Evolutionary conservation across 2,888 invertebrate species (phyloP).

Genomic region (Mesoligia furuncula): DNA sequence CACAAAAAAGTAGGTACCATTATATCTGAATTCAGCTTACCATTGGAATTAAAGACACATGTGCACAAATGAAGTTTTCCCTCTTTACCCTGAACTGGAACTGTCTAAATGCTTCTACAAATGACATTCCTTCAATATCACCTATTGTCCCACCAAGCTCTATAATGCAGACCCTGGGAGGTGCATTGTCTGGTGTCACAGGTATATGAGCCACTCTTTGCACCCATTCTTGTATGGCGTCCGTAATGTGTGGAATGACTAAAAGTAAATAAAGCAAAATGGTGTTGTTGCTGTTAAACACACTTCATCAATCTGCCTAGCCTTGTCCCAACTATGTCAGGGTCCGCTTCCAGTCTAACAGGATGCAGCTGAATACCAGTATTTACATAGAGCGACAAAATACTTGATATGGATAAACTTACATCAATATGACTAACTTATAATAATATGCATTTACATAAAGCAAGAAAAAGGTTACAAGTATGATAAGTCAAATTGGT

Average conservation of each 20-base stretch:
- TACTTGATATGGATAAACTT: background rate
- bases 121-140: slow-evolving; percentile 99
- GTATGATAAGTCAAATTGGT: background rate
- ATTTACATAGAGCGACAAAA: background rate
- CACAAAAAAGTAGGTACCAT: background rate
- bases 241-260: slow-evolving; percentile 99
- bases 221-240: slow-evolving; percentile 99
- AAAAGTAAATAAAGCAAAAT: slow-evolving; percentile 54
- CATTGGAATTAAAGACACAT: slow-evolving; percentile 98
- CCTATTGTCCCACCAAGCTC: slow-evolving; percentile 99
- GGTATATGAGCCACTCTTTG: slow-evolving; percentile 96
- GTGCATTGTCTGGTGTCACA: slow-evolving; percentile 93
- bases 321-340: background rate
- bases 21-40: slow-evolving; percentile 82
- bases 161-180: slow-evolving; percentile 95
- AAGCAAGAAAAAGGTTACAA: background rate
- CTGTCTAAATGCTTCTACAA: slow-evolving; percentile 99
- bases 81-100: slow-evolving; percentile 98
- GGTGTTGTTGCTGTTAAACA: background rate
- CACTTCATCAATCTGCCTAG: background rate
- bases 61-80: slow-evolving; percentile 98
- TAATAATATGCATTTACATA: background rate
- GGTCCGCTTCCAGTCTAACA: background rate
- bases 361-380: background rate
- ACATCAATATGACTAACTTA: background rate